A percentile compares a stretch with the other conserved stretches of the same genome.
Evolutionary conservation across 2,888 invertebrate species (phyloP).

Genomic region (Aspidiotus destructor): DNA sequence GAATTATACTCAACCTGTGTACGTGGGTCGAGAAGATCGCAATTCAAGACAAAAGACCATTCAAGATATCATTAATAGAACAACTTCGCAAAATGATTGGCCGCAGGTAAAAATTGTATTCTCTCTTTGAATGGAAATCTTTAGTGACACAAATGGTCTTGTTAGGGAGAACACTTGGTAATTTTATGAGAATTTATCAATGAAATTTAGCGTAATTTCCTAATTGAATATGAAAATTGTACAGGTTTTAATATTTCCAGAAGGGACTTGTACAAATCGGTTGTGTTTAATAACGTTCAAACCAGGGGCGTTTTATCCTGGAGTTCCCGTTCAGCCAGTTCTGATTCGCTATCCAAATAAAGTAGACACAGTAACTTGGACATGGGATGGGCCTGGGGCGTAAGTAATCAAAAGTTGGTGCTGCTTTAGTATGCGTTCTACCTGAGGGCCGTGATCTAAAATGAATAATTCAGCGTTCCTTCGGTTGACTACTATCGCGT

Average conservation of each 20-base stretch:
- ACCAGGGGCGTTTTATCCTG: slow-evolving; percentile 88
- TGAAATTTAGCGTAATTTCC: not conserved
- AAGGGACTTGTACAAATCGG: slow-evolving; percentile 93
- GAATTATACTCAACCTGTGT: slow-evolving; percentile 89
- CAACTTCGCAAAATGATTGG: slow-evolving; percentile 76
- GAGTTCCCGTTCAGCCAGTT: slow-evolving; percentile 91
- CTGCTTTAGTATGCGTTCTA: no score
- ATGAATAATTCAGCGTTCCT: no score
- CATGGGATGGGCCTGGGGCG: slow-evolving; percentile 91
- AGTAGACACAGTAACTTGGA: slow-evolving; percentile 82
- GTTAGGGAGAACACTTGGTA: not conserved
- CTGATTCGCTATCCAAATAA: slow-evolving; percentile 83
- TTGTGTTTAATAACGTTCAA: slow-evolving; percentile 82
- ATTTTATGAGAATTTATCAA: not conserved
- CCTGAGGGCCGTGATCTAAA: no score
- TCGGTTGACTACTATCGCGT: no score
- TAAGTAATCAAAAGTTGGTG: slow-evolving; percentile 53
- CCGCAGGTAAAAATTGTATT: slow-evolving; percentile 56
- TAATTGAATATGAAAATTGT: slow-evolving; percentile 35
- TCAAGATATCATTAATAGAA: slow-evolving; percentile 74
- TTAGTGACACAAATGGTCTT: not conserved
- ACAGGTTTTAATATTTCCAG: slow-evolving; percentile 84
- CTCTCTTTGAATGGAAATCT: not conserved
- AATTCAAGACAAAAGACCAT: slow-evolving; percentile 84
- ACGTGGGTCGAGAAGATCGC: slow-evolving; percentile 86